phyloP scores from a whole-genome alignment of 2,113 vertebrate genomes.

The Nerophis ophidion region DNA sequence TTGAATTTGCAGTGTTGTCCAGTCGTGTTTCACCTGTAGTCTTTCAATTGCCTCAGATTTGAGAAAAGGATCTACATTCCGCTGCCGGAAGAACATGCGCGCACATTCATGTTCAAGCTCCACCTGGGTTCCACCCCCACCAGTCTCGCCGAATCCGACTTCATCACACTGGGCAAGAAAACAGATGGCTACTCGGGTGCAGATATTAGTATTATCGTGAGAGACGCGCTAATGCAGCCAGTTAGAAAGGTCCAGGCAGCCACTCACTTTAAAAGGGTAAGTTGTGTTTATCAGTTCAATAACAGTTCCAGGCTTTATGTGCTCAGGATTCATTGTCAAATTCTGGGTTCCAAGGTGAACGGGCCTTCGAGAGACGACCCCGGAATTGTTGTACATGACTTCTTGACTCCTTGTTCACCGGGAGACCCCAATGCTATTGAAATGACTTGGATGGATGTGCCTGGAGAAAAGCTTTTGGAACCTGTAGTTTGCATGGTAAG shows the following conservation, averaged over 20 bases:
- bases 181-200: constrained; percentile 91
- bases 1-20: not conserved
- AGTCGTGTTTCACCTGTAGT: constrained; percentile 17
- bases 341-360: constrained; percentile 69
- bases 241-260: constrained; percentile 95
- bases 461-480: constrained; percentile 88
- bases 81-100: constrained; percentile 90
- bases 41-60: constrained; percentile 72
- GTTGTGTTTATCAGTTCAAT: constrained; percentile 10
- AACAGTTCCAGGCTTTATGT: not conserved
- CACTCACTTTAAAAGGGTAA: constrained; percentile 92
- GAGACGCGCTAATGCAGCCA: constrained; percentile 95
- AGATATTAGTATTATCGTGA: constrained; percentile 89
- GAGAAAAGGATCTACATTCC: constrained; percentile 98
- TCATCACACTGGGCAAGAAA: constrained; percentile 81
- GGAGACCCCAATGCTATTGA: constrained; percentile 83
- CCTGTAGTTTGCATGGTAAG: constrained; percentile 87
- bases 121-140: constrained; percentile 85
- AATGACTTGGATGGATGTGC: constrained; percentile 96
- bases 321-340: not conserved
- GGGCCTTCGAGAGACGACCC: constrained; percentile 79
- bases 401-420: constrained; percentile 91
- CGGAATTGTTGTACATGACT: constrained; percentile 72
- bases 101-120: constrained; percentile 89
- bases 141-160: constrained; percentile 79